Base-by-base conservation (phyloP, 1,140 invertebrate genomes). In the Myzus persicae region DNA sequence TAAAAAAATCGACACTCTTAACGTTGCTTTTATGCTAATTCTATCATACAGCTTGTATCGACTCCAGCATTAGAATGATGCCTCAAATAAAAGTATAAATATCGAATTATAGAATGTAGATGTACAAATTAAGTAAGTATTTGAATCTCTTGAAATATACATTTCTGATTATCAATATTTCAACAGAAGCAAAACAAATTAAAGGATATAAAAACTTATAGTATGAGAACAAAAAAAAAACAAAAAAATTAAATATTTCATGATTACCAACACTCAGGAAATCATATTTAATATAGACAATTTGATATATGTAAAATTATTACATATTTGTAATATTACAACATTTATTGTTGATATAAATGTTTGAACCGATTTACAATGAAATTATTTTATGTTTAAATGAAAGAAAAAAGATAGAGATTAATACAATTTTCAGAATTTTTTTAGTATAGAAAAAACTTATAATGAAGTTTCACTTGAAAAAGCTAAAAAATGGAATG, bases 401-500 rank as follows among this genome's bases (percentile, higher is more conserved):
- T 82, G 1, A 82, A 82, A 82, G 6, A 22, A 82, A 82, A 40
- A 82, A 40, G 36, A 3, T 22, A 22, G n/a, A 38, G 31, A 38
- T 38, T 40, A 82, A 82, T 40, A 22, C 8, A 82, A 40, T 82
- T 36, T 38, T 82, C 40, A 3, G n/a, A 36, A 22, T 81, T 36
- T 81, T 81, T 81, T 81, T 38, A 81, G 2, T 81, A 18, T 38
- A 20, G 4, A 38, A 22, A 81, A 82, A 82, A 82, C 38, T 40
- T 36, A 40, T 40, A 40, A 40, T 82, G 36, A 82, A n/a, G 22
- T 88, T 44, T 46, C 0, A 18, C 42, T 14, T 48, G 85, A 88
- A 88, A 88, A 88, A 31, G 5, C 42, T n/a, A 76, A 88, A 88
- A 85, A 38, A 88, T n/a, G n/a, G n/a, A n/a, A n/a, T 87, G 9